Evolutionary conservation across 2,888 invertebrate genomes (phyloP).

Genomic region (Stegophylla sp.): DNA sequence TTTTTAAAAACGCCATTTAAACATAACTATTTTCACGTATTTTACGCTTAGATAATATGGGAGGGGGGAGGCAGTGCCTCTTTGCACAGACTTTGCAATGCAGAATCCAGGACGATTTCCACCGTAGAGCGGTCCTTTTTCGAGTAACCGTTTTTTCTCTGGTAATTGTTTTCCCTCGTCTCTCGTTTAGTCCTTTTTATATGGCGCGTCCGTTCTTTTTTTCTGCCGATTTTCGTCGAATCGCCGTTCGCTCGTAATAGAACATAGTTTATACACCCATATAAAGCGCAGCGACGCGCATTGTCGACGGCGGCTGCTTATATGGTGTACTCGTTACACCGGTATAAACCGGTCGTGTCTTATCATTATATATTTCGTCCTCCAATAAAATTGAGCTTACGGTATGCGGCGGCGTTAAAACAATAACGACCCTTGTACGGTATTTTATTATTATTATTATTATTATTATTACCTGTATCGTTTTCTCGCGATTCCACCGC

Average conservation of each 20-base stretch:
- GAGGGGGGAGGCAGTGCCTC: too few relatives aligned
- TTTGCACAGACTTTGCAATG: too few relatives aligned
- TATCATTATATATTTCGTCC: not conserved
- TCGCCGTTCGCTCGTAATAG: not conserved
- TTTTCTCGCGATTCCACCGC: not conserved
- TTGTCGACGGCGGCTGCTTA: constrained; percentile 26
- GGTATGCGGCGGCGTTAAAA: not conserved
- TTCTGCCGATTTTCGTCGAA: not conserved
- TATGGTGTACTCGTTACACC: constrained; percentile 39
- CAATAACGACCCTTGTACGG: not conserved
- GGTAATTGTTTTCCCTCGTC: too few relatives aligned
- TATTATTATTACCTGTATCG: too few relatives aligned
- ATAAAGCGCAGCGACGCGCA: not conserved
- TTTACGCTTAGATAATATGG: too few relatives aligned
- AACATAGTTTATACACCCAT: not conserved
- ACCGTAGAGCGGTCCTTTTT: too few relatives aligned
- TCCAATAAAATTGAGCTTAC: not conserved
- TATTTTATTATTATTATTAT: not conserved
- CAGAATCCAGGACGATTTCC: too few relatives aligned
- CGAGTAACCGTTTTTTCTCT: too few relatives aligned
- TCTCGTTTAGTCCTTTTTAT: not conserved
- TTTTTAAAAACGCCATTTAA: too few relatives aligned
- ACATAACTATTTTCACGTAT: too few relatives aligned
- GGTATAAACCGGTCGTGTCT: constrained; percentile 27
- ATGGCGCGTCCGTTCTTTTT: not conserved